These are phyloP conservation scores for Xiphydria camelus DNA, from an alignment of 2,888 invertebrate species.

Conservation along the genomic window DNA sequence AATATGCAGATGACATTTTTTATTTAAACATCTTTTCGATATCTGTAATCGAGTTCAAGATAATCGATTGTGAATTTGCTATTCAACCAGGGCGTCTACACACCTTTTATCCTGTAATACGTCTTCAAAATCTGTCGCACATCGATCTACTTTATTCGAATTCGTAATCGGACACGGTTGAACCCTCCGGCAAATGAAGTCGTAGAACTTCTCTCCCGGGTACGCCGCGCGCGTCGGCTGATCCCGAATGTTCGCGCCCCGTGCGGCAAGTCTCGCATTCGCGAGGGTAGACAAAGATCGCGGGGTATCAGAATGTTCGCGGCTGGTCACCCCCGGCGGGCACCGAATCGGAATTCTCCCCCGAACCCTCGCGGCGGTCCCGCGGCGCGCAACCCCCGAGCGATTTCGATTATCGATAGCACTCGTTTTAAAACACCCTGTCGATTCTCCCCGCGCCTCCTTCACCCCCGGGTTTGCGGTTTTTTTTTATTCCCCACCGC, in stretches of 20 bases:
- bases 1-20: too few species aligned
- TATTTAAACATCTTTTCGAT: too few species aligned
- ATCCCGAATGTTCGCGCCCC: conserved; percentile 6
- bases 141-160: too few species aligned
- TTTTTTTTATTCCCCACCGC: conserved; percentile 23
- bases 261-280: conserved; percentile 16
- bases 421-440: conserved; percentile 26
- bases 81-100: too few species aligned
- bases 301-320: conserved; percentile 44
- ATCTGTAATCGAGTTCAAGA: too few species aligned
- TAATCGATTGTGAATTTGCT: too few species aligned
- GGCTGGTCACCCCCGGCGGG: conserved; percentile 45
- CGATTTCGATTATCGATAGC: conserved; percentile 56
- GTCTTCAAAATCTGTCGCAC: too few species aligned
- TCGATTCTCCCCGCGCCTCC: not conserved
- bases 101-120: too few species aligned
- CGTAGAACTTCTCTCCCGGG: too few species aligned
- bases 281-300: conserved; percentile 42
- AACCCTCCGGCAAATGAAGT: too few species aligned
- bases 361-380: not conserved
- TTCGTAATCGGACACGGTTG: too few species aligned
- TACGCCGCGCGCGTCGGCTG: too few species aligned
- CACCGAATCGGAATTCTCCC: conserved; percentile 29
- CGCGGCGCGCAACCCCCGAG: conserved; percentile 29
- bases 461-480: not conserved